Conservation (phyloP, 2,113 vertebrate genomes). For the Etheostoma spectabile region DNA sequence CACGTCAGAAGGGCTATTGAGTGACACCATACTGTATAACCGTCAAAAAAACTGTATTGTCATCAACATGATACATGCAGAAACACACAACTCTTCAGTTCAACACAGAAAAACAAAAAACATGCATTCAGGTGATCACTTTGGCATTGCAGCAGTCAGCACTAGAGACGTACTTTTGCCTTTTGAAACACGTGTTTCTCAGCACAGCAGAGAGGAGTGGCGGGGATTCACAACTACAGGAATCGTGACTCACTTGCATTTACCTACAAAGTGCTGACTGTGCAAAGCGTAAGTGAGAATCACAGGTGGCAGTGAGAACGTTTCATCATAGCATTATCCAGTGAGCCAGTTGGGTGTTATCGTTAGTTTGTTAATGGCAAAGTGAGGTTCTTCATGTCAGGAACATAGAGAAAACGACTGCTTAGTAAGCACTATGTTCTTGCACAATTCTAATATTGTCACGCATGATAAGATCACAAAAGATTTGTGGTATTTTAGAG, state of each 20-base stretch:
- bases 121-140: constrained; percentile 79
- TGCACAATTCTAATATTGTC: constrained; percentile 70
- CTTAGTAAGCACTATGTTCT: constrained; percentile 63
- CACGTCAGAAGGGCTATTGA: neutral
- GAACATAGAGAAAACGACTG: constrained; percentile 64
- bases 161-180: constrained; percentile 46
- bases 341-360: constrained; percentile 78
- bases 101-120: constrained; percentile 35
- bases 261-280: constrained; percentile 82
- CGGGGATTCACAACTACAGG: constrained; percentile 39
- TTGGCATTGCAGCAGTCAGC: constrained; percentile 81
- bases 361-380: constrained; percentile 85
- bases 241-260: constrained; percentile 62
- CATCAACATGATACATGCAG: constrained; percentile 30
- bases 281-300: constrained; percentile 78
- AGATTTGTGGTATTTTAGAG: constrained; percentile 58
- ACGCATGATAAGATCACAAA: constrained; percentile 84
- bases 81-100: constrained; percentile 42
- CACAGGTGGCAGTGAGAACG: constrained; percentile 75
- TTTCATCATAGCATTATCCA: constrained; percentile 79
- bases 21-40: constrained; percentile 10
- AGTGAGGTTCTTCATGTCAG: constrained; percentile 74
- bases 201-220: constrained; percentile 16
- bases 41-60: constrained; percentile 28
- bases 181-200: constrained; percentile 41